Conservation (phyloP, 1,140 invertebrate species). For the Gryon sp. region DNA sequence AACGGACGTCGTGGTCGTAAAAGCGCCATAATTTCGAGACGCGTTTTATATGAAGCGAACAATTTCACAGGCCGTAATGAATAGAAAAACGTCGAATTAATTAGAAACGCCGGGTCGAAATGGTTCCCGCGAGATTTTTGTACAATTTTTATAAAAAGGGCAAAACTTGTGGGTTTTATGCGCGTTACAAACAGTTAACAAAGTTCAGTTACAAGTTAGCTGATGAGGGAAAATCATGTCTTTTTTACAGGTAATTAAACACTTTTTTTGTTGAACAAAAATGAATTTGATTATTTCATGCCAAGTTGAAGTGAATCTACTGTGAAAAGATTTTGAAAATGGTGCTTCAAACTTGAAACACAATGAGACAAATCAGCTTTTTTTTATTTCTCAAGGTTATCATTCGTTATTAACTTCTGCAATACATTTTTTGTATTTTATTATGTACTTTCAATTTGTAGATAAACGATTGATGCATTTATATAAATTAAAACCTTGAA, state of each 20-base stretch:
- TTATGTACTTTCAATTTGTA: too few species aligned
- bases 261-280: too few species aligned
- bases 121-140: constrained; percentile 13
- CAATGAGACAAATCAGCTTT: too few species aligned
- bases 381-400: too few species aligned
- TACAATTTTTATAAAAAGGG: constrained; percentile 7
- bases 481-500: too few species aligned
- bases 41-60: constrained; percentile 34
- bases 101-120: constrained; percentile 51
- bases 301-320: too few species aligned
- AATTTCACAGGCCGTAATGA: constrained; percentile 46
- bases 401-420: too few species aligned
- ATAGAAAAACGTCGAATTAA: constrained; percentile 54
- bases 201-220: constrained; percentile 34
- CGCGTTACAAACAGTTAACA: constrained; percentile 20
- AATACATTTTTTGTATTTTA: too few species aligned
- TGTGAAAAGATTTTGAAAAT: too few species aligned
- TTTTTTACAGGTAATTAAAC: constrained; percentile 18
- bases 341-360: too few species aligned
- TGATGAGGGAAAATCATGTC: constrained; percentile 13
- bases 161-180: constrained; percentile 4
- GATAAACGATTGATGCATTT: too few species aligned
- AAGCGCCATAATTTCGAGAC: constrained; percentile 32
- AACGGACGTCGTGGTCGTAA: constrained; percentile 17
- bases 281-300: too few species aligned